phyloP scores from a whole-genome alignment of 2,888 invertebrate genomes.

The Atethmia centrago region DNA sequence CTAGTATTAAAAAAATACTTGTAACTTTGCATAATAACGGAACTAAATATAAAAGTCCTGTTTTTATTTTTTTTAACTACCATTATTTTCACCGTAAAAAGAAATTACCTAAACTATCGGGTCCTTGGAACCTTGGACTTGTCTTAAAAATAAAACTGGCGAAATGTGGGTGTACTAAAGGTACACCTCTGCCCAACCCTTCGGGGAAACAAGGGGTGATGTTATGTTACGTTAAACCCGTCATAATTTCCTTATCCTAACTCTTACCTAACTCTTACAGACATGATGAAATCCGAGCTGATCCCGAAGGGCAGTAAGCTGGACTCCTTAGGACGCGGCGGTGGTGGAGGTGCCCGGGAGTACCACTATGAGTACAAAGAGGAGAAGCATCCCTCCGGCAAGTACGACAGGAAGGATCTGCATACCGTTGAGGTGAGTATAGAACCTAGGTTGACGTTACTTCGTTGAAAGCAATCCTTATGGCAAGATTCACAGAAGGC shows the following conservation, averaged over 20 bases:
- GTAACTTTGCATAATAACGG: no score
- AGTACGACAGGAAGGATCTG: slow-evolving; percentile 87
- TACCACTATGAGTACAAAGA: slow-evolving; percentile 90
- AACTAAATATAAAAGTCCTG: no score
- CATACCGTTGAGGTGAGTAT: slow-evolving; percentile 82
- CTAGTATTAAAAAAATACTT: no score
- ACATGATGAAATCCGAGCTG: slow-evolving; percentile 87
- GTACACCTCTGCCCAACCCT: no score
- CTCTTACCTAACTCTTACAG: slow-evolving; percentile 68
- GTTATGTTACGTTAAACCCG: no score
- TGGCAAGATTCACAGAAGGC: background rate
- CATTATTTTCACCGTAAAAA: no score
- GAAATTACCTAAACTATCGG: no score
- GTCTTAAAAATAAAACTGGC: no score
- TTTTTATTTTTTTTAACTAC: no score
- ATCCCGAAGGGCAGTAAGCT: slow-evolving; percentile 87
- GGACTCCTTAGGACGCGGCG: slow-evolving; percentile 79
- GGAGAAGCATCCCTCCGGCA: slow-evolving; percentile 86
- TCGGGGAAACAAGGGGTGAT: no score
- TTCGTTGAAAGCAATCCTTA: background rate
- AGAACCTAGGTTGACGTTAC: background rate
- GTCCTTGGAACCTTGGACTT: no score
- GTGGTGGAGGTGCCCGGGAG: slow-evolving; percentile 78
- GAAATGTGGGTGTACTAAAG: no score
- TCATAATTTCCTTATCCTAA: background rate